Evolutionary conservation across 2,797 vertebrate genomes (phyloP).

Genomic region (Erpetoichthys calabaricus): DNA sequence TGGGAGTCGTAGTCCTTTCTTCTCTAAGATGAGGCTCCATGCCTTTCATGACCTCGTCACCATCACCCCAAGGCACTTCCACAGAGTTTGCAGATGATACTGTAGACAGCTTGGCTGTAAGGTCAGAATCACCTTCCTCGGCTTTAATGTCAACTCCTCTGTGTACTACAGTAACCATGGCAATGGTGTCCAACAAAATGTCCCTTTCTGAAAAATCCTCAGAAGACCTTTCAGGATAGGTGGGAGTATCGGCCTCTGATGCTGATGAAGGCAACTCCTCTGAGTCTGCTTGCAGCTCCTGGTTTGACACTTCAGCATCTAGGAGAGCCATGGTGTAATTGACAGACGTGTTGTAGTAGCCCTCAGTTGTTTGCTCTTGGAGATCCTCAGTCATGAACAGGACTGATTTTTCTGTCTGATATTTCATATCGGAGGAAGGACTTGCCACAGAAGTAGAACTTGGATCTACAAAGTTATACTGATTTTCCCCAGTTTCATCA

Average conservation of each 20-base stretch:
- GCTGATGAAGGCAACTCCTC: background rate
- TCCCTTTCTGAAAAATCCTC: background rate
- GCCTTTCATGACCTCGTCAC: slow-evolving; percentile 24
- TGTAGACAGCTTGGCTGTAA: background rate
- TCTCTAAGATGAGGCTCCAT: slow-evolving; percentile 30
- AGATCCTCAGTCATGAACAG: slow-evolving; percentile 3
- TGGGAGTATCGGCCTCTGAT: background rate
- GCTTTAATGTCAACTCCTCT: slow-evolving; percentile 9
- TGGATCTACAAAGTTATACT: slow-evolving; percentile 6
- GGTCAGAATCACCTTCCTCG: background rate
- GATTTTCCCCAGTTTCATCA: slow-evolving; percentile 23
- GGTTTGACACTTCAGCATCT: background rate
- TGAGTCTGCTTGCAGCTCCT: too few relatives aligned
- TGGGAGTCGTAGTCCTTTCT: slow-evolving; percentile 28
- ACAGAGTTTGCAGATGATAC: slow-evolving; percentile 30
- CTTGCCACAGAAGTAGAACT: slow-evolving; percentile 10
- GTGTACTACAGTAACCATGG: slow-evolving; percentile 14
- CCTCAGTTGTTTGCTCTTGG: too few relatives aligned
- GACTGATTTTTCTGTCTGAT: background rate
- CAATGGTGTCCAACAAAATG: background rate
- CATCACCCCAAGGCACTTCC: slow-evolving; percentile 29
- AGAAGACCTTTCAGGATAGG: background rate
- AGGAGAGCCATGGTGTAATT: slow-evolving; percentile 8
- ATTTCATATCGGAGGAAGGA: slow-evolving; percentile 5
- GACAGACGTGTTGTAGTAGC: slow-evolving; percentile 9